These are phyloP conservation scores for Petrocephalus microphthalmus DNA, from an alignment of 2,113 vertebrate species.

Conservation along the genomic window DNA sequence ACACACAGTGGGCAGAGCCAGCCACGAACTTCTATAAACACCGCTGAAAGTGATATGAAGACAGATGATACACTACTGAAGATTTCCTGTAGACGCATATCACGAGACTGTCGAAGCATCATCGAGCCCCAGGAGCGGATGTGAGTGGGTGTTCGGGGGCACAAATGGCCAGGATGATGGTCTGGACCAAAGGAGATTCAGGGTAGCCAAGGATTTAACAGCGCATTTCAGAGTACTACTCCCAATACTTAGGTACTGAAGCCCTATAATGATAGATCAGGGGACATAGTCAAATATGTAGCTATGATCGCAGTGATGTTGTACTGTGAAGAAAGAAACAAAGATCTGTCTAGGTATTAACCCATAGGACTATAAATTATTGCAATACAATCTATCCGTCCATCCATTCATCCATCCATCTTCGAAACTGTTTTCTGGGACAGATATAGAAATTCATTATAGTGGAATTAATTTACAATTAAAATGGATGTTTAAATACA, in stretches of 20 bases:
- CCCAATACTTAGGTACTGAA: background rate
- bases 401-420: background rate
- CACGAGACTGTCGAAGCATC: background rate
- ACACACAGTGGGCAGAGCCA: background rate
- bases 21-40: background rate
- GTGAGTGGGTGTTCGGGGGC: background rate
- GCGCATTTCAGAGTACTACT: background rate
- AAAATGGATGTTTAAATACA: background rate
- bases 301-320: background rate
- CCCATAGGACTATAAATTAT: background rate
- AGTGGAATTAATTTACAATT: background rate
- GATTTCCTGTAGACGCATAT: background rate
- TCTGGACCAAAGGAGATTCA: background rate
- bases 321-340: background rate
- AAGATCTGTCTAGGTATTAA: background rate
- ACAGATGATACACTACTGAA: background rate
- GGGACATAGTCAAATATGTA: background rate
- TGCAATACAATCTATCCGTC: background rate
- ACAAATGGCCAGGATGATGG: background rate
- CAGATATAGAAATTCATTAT: background rate
- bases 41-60: background rate
- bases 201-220: background rate
- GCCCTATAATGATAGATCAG: background rate
- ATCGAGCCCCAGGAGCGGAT: background rate
- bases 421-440: background rate